Base-by-base conservation (phyloP, 2,888 invertebrate species). In the Tridacna crocea region DNA sequence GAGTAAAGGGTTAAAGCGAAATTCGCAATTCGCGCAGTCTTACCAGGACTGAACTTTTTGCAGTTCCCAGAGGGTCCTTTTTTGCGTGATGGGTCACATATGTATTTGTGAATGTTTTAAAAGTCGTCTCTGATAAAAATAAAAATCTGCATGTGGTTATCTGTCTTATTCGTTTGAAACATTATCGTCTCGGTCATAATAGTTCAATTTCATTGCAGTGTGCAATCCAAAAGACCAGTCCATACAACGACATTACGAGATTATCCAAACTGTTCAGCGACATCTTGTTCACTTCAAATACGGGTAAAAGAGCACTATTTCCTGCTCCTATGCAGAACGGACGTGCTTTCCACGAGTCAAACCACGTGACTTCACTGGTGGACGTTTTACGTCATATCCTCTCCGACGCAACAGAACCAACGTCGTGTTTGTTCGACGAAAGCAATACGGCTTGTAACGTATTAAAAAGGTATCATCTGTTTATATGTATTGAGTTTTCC, bases 381-480 rank as follows among this genome's bases (percentile, higher is more conserved):
- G 22, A 22, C 12, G 13, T 36, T 12, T 47, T 70, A 26, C 27
- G 70, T 70, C 70, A 26, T 51, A 70, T 70, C 70, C 70, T 70
- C 24, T 10, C 51, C 10, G 70, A 70, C 51, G 70, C 70, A 47
- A 70, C 0, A 15, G 19, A 22, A 26, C 47, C 70, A 11, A 24
- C 51, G 47, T 70, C 70, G 4, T 24, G 12, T 24, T 24, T 70
- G 22, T 70, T 70, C 26, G 15, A 51, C 8, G 70, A 51, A 26
- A 47, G 47, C n/a, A 70, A 70, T 51, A 70, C 70, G 0, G 51
- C 70, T 15, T 47, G 46, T 19, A 46, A 68, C 46, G 46, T 68
- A 4, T 68, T 17, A n/a, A 68, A 46, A 68, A 68, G 68, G 68
- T 66, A 27, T 63, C 10, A 8, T n/a, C 2, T 22, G 63, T 63